Conservation (phyloP, 2,888 invertebrate species). For the Lypha dubia region DNA sequence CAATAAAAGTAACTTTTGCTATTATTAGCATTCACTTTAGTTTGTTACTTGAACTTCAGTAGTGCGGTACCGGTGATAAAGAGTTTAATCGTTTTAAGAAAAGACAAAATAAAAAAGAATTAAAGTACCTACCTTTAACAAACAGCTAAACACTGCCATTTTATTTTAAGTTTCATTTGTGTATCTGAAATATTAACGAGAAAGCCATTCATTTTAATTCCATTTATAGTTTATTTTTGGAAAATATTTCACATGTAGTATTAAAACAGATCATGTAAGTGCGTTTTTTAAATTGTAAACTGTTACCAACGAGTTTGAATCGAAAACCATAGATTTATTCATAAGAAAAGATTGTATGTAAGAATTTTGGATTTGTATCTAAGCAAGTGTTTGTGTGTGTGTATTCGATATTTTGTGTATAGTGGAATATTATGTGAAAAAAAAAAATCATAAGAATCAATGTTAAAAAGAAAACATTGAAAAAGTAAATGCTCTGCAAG, state of each 20-base stretch:
- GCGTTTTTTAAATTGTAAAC: neutral
- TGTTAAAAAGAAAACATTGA: slow-evolving; percentile 42
- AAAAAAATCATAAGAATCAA: slow-evolving; percentile 41
- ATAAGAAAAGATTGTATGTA: slow-evolving; percentile 12
- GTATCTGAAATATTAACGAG: neutral
- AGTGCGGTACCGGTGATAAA: slow-evolving; percentile 13
- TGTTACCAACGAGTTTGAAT: slow-evolving; percentile 16
- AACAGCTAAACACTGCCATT: slow-evolving; percentile 53
- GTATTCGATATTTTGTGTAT: slow-evolving; percentile 38
- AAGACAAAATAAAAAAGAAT: neutral
- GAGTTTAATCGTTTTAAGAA: slow-evolving; percentile 6
- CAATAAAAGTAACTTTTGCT: slow-evolving; percentile 33
- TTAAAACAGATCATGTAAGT: slow-evolving; percentile 27
- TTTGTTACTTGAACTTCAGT: slow-evolving; percentile 55
- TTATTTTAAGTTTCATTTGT: slow-evolving; percentile 19
- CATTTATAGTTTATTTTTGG: neutral
- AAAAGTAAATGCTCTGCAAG: slow-evolving; percentile 28
- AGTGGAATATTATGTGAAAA: slow-evolving; percentile 49
- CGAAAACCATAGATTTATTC: neutral
- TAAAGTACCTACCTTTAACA: no score
- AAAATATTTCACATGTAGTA: neutral
- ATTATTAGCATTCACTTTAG: slow-evolving; percentile 40
- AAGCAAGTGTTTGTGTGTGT: neutral
- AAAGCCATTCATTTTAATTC: neutral
- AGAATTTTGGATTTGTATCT: slow-evolving; percentile 5